Evolutionary conservation across 2,113 vertebrate species (phyloP).

Genomic region (Grus americana): DNA sequence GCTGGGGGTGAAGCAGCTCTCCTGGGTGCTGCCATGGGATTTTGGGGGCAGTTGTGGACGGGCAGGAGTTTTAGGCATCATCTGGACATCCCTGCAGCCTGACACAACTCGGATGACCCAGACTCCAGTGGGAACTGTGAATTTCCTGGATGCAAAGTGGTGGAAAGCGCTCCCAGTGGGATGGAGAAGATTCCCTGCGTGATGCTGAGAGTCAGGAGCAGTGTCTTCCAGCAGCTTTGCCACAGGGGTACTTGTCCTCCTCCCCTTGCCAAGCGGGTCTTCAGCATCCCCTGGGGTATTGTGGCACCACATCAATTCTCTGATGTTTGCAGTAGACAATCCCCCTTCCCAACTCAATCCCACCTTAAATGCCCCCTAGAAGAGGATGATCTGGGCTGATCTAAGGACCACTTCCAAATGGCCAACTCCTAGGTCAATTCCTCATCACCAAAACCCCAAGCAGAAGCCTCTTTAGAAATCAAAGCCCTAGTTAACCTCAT

Average conservation of each 20-base stretch:
- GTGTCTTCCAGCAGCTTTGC: background rate
- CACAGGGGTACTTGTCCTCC: background rate
- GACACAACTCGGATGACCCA: background rate
- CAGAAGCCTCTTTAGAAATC: fast-evolving
- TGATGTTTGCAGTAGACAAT: background rate
- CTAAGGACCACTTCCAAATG: fast-evolving
- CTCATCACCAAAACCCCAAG: background rate
- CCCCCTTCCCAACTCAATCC: background rate
- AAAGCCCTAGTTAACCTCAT: background rate
- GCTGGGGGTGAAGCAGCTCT: background rate
- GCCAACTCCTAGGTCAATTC: background rate
- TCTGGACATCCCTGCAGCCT: background rate
- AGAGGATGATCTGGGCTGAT: background rate
- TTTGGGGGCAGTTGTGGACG: background rate
- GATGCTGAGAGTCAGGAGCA: background rate
- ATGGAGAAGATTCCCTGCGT: background rate
- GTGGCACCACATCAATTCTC: background rate
- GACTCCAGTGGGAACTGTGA: background rate
- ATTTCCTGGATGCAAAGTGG: background rate
- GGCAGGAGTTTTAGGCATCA: background rate
- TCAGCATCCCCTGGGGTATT: no score
- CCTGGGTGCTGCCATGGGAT: fast-evolving
- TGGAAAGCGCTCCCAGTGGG: background rate
- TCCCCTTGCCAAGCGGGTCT: background rate
- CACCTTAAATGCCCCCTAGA: background rate